A percentile compares a stretch with the other conserved stretches of the same genome.
These are phyloP conservation scores for Chrysolina haemoptera DNA, from an alignment of 2,888 invertebrate genomes.

Conservation along the genomic window DNA sequence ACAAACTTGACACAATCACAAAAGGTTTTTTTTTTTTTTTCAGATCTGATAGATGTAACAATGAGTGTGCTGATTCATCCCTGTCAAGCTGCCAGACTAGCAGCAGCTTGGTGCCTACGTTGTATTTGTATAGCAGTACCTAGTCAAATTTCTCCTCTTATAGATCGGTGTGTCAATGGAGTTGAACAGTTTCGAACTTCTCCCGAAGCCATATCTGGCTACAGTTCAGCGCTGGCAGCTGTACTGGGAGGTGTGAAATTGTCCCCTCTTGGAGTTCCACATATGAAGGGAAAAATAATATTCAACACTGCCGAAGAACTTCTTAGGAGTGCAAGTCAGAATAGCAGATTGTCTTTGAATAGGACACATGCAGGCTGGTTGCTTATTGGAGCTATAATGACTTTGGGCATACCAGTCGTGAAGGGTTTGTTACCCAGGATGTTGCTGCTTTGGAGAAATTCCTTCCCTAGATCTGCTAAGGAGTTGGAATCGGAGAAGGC, in stretches of 20 bases:
- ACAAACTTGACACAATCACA: not conserved
- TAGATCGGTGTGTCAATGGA: conserved; percentile 90
- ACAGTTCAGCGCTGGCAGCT: conserved; percentile 94
- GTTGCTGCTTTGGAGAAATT: conserved; percentile 96
- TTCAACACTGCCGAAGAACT: conserved; percentile 98
- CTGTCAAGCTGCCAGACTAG: conserved; percentile 91
- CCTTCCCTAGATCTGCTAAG: conserved; percentile 96
- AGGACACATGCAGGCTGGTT: conserved; percentile 98
- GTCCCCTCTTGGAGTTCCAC: conserved; percentile 95
- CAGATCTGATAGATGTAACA: conserved; percentile 83
- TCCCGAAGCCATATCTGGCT: conserved; percentile 90
- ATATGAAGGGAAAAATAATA: conserved; percentile 96
- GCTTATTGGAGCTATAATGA: conserved; percentile 96
- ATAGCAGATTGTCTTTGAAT: conserved; percentile 93
- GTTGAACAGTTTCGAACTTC: conserved; percentile 92
- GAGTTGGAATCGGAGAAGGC: conserved; percentile 98
- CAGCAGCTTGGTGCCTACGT: conserved; percentile 95
- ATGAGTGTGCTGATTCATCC: conserved; percentile 93
- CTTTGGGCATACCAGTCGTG: conserved; percentile 93
- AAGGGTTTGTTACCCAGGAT: conserved; percentile 93
- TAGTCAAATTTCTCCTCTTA: conserved; percentile 92
- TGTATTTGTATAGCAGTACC: conserved; percentile 95
- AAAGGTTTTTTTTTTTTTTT: conserved; percentile 35
- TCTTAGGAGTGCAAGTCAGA: conserved; percentile 95
- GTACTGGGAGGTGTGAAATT: conserved; percentile 92